phyloP scores from a whole-genome alignment of 2,113 vertebrate species.

The Dascyllus trimaculatus region DNA sequence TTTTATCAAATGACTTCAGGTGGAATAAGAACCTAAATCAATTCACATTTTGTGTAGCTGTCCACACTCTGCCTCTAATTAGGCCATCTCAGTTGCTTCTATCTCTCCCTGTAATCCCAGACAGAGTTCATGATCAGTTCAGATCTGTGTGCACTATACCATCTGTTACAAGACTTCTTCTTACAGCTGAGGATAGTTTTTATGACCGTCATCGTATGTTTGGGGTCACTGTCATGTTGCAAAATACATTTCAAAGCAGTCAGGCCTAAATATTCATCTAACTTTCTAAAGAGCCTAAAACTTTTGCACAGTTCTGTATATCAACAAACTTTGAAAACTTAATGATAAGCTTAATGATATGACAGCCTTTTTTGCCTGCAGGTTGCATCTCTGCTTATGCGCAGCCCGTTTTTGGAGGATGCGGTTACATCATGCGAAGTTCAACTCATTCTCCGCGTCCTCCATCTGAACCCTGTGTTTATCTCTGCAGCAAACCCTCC shows the following conservation, averaged over 20 bases:
- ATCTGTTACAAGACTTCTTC: no score
- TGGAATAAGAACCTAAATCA: no score
- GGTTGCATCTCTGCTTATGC: constrained; percentile 14
- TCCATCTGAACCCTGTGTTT: constrained; percentile 77
- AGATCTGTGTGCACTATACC: no score
- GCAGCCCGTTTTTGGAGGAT: constrained; percentile 33
- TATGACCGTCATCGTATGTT: no score
- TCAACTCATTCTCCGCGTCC: constrained; percentile 60
- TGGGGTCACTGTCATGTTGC: no score
- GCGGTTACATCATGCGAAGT: constrained; percentile 38
- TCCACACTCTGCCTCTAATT: neutral
- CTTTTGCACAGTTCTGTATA: no score
- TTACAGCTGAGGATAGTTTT: no score
- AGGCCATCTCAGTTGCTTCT: neutral
- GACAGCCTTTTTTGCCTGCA: constrained; percentile 6
- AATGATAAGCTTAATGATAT: neutral
- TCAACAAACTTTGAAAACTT: no score
- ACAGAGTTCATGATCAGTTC: neutral
- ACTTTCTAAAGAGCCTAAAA: no score
- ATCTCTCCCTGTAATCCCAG: neutral
- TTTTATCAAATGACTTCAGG: no score
- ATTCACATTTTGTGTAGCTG: neutral
- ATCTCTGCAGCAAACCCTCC: constrained; percentile 65
- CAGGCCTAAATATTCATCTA: no score
- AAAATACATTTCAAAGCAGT: no score